Evolutionary conservation across 2,797 vertebrate genomes (phyloP).

Genomic region (Carapus acus): DNA sequence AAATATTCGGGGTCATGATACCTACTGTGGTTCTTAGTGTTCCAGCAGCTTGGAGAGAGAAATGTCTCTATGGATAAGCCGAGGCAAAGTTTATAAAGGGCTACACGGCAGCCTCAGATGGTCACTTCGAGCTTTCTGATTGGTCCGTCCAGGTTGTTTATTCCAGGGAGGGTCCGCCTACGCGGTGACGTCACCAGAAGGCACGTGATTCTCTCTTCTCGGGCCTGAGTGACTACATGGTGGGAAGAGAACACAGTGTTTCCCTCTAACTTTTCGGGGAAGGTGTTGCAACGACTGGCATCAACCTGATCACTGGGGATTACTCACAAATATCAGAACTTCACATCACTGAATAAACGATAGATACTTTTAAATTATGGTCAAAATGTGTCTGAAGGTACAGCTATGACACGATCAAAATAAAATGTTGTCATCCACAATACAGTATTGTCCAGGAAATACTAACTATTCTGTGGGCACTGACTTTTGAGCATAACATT

Average conservation of each 20-base stretch:
- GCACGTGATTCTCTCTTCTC: slow-evolving; percentile 61
- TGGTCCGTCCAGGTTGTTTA: slow-evolving; percentile 50
- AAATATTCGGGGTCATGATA: neutral
- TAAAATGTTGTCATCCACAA: too few species aligned
- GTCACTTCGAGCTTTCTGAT: slow-evolving; percentile 45
- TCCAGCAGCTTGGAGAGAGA: neutral
- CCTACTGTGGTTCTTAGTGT: slow-evolving; percentile 26
- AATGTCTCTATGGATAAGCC: fast-evolving
- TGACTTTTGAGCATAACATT: too few species aligned
- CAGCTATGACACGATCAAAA: too few species aligned
- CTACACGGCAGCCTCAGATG: neutral
- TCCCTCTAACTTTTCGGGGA: too few species aligned
- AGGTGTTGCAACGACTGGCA: too few species aligned
- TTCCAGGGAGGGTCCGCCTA: slow-evolving; percentile 11
- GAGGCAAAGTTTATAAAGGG: slow-evolving; percentile 61
- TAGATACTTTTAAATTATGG: too few species aligned
- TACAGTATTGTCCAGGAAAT: too few species aligned
- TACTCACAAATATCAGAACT: too few species aligned
- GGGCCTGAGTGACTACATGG: neutral
- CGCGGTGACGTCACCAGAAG: neutral
- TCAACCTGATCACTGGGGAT: too few species aligned
- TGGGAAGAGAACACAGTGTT: neutral
- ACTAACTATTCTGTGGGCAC: too few species aligned
- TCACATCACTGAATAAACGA: too few species aligned
- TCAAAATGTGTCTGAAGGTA: too few species aligned